A percentile compares a stretch with the other conserved stretches of the same genome.
These are phyloP conservation scores for Neomonachus schauinslandi DNA, from an alignment of 2,113 vertebrate species.

Conservation along the genomic window DNA sequence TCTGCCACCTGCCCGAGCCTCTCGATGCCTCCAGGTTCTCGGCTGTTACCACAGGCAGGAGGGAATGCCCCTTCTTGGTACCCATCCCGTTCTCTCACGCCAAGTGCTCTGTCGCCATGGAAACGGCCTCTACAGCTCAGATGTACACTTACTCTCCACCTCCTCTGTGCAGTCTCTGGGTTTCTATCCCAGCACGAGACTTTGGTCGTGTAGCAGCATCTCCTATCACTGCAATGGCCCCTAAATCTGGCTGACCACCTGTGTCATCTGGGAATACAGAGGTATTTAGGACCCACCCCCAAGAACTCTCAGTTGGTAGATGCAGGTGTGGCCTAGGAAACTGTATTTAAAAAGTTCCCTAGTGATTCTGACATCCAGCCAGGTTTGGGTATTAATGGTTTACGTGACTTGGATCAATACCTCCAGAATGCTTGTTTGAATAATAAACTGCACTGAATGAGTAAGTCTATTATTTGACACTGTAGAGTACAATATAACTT, in stretches of 20 bases:
- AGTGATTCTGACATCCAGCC: background rate
- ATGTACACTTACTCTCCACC: background rate
- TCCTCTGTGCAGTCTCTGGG: background rate
- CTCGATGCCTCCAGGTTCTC: fast-evolving
- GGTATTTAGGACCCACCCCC: background rate
- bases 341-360: background rate
- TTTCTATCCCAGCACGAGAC: background rate
- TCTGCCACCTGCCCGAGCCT: background rate
- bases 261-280: background rate
- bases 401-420: background rate
- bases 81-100: fast-evolving
- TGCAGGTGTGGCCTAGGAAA: background rate
- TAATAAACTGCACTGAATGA: background rate
- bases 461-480: background rate
- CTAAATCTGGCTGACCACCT: background rate
- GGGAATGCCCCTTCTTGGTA: too few species aligned
- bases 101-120: background rate
- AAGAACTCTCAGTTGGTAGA: background rate
- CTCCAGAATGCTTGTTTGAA: background rate
- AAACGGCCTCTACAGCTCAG: background rate
- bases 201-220: fast-evolving
- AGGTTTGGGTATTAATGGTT: background rate
- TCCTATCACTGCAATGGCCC: background rate
- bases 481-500: background rate
- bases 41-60: background rate